Base-by-base conservation (phyloP, 2,113 vertebrate genomes). In the Oryzias celebensis region DNA sequence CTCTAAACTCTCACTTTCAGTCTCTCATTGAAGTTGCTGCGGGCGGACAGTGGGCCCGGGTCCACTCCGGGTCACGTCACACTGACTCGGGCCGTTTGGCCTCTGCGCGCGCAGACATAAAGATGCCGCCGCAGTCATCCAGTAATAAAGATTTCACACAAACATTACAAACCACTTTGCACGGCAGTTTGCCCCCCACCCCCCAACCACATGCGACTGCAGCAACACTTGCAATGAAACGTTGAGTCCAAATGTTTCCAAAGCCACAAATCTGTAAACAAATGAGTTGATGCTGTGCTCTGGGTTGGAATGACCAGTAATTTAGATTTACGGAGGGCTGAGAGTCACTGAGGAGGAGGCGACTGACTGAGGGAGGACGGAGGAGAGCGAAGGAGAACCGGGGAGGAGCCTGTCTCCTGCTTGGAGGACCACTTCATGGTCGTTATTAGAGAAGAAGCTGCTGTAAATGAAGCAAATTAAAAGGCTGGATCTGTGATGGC, bases 381-480 rank as follows among this genome's bases (percentile, higher is more conserved):
- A 20, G 18, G 16, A 45, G 17, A 41, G 49, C 46, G 22, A 82
- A 22, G 63, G 48, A 80, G 64, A 64, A 28, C 10, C 31, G 7
- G 31, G 31, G 31, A 8, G 36, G 36, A 36, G 36, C 36, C 36
- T 36, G 10, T 28, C 36, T 36, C 10, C 36, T 36, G 36, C 36
- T 79, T 82, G 75, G 77, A 88, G 83, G 76, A 82, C 83, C 87
- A 70, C 85, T 90, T 82, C 70, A 77, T 68, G 76, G 84, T 63
- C 52, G 75, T 84, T 84, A 86, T 86, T 85, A 85, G 82, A 5
- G 54, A 78, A 80, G 83, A 81, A 81, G 84, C 80, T 76, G 81
- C 62, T 87, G 85, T 87, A 87, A 88, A 89, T 89, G 80, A 89
- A 87, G 58, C 86, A 88, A 89, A 89, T 90, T 88, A 89, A 86